Base-by-base conservation (phyloP, 1,140 invertebrate species). In the Carposina sasakii region DNA sequence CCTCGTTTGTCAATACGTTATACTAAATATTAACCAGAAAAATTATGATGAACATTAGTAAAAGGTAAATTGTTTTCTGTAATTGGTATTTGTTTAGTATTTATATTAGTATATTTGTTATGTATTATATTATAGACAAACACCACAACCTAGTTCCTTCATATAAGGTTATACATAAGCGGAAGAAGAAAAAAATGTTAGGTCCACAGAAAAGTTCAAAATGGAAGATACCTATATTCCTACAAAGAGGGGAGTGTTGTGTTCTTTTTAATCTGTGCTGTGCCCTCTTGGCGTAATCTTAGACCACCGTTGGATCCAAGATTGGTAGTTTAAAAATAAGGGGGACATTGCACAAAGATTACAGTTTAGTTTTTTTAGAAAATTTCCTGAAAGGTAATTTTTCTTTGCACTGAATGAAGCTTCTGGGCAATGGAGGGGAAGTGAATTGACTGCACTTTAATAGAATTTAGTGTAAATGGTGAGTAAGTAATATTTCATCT, bases 181-280 rank as follows among this genome's bases (percentile, higher is more conserved):
- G 24, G 24, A 28, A 6, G 6, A 6, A 28, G 6, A 6, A 28
- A 6, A 28, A 12, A 28, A 6, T 6, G 6, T 12, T 28, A 6
- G n/a, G n/a, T n/a, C n/a, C n/a, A n/a, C n/a, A n/a, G n/a, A n/a
- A n/a, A 6, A 28, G 24, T 28, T 6, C 24, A 28, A 28, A 28
- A 28, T 6, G 24, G 24, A 28, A 12, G 6, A 28, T 6, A 28
- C 48, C 45, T 28, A 31, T 51, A 46, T 34, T 17, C 9, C 19
- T 23, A 16, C 24, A 24, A 34, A 13, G 30, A 44, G 45, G 43
- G 49, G 41, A 12, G 46, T 37, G 50, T 33, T 51, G 47, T 50
- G 39, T 53, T 49, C 44, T 52, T 56, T 56, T 56, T 52, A 53
- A 53, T 48, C 56, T 57, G 28, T 43, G 9, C 45, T n/a, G n/a